phyloP scores from a whole-genome alignment of 1,140 invertebrate species.

The Helicoverpa armigera region DNA sequence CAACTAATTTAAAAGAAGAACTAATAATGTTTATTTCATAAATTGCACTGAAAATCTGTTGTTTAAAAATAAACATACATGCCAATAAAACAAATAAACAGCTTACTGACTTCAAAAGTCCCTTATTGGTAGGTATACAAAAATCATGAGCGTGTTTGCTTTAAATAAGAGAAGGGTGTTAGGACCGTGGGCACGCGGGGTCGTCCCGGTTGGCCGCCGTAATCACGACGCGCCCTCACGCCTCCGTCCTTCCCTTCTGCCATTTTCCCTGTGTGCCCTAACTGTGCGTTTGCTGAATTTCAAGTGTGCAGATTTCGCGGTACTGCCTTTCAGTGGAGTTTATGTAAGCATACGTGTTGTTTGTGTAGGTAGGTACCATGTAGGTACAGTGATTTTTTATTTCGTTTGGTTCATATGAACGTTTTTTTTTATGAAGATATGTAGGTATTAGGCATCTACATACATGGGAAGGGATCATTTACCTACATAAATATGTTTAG shows the following conservation, averaged over 20 bases:
- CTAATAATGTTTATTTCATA: too few species aligned
- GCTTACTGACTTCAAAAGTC: constrained; percentile 14
- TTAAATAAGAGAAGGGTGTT: constrained; percentile 51
- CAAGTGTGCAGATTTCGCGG: constrained; percentile 70
- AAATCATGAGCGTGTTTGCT: constrained; percentile 33
- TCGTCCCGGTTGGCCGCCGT: constrained; percentile 75
- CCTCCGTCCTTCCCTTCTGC: constrained; percentile 55
- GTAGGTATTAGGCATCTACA: too few species aligned
- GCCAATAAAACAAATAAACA: constrained; percentile 2
- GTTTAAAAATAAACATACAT: neutral
- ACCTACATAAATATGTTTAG: neutral
- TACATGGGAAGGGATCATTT: neutral
- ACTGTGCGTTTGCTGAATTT: constrained; percentile 74
- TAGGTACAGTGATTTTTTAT: too few species aligned
- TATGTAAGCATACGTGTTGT: constrained; percentile 7
- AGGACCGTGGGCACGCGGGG: constrained; percentile 56
- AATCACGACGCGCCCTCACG: constrained; percentile 81
- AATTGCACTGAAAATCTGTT: too few species aligned
- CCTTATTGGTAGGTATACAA: constrained; percentile 16
- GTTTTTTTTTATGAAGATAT: too few species aligned
- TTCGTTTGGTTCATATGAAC: too few species aligned
- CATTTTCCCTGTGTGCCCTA: constrained; percentile 62
- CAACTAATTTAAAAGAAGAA: too few species aligned
- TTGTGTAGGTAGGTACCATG: neutral
- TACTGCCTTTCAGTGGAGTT: constrained; percentile 49